Conservation (phyloP, 2,888 invertebrate species). For the Sturmia bella region DNA sequence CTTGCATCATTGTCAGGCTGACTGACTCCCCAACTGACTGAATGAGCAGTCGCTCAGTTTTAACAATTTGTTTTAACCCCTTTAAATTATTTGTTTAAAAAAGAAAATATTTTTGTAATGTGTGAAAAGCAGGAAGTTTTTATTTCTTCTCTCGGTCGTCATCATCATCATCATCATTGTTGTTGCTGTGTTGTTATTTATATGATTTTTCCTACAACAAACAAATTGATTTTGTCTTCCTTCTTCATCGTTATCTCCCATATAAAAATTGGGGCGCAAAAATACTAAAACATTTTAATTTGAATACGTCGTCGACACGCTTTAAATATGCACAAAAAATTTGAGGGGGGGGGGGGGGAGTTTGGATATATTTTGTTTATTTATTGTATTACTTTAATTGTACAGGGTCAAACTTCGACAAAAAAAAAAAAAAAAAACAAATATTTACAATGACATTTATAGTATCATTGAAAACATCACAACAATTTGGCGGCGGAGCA, state of each 20-base stretch:
- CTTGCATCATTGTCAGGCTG: conserved; percentile 16
- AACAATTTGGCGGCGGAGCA: not conserved
- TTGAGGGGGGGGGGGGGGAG: conserved; percentile 9
- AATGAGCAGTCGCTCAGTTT: too few relatives aligned
- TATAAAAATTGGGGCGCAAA: conserved; percentile 44
- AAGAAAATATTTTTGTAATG: conserved; percentile 50
- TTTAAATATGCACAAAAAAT: conserved; percentile 23
- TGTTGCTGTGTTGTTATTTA: conserved; percentile 47
- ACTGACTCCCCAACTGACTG: too few relatives aligned
- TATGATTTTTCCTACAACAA: conserved; percentile 48
- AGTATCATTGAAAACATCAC: conserved; percentile 23
- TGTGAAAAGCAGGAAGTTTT: conserved; percentile 58
- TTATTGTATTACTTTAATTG: conserved; percentile 24
- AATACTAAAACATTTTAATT: conserved; percentile 62
- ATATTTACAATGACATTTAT: conserved; percentile 67
- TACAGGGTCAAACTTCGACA: conserved; percentile 27
- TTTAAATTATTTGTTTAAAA: conserved; percentile 48
- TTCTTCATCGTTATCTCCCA: conserved; percentile 15
- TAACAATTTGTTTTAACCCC: conserved; percentile 61
- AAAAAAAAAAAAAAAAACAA: too few relatives aligned
- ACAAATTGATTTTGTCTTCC: conserved; percentile 68
- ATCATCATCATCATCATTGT: conserved; percentile 8
- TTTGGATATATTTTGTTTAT: conserved; percentile 17
- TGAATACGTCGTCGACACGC: conserved; percentile 51
- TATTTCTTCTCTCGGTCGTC: conserved; percentile 40